Base-by-base conservation (phyloP, 2,113 vertebrate species). In the Microcebus griseorufus region DNA sequence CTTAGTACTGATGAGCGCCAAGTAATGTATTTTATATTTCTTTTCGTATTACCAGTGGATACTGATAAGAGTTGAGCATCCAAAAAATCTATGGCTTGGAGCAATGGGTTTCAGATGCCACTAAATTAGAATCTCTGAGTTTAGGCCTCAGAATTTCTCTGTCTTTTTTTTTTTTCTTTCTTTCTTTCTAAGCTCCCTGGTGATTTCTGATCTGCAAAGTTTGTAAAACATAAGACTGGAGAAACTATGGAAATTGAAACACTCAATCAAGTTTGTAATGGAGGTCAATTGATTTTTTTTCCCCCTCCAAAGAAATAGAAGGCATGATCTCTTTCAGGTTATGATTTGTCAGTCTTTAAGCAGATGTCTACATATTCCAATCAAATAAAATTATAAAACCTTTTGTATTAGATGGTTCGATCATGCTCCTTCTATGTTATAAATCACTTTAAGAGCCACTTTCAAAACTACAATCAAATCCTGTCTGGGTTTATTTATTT, bases 381-480 rank as follows among this genome's bases (percentile, higher is more conserved):
- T 62, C 51, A 48, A 78, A 73, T 92, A 83, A 55, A 96, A 91
- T 87, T 91, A 76, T 34, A 88, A 39, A 83, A 58, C 85, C 72
- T 32, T 78, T 97, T 98, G 76, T 67, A 80, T 48, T 96, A 45
- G 29, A 75, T 48, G 75, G 14, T 93, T 83, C 32, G n/a, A 78
- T 87, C 75, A 25, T 32, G 37, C 72, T 84, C 96, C 60, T 97
- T 96, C 3, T 53, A 1, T 96, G 96, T 94, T 88, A 58, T 75
- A 60, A 92, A 39, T 95, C 69, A 48, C 90, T 93, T 55, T 80
- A 90, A 65, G 72, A 90, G 25, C n/a, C n/a, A 45, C 60, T 81
- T 93, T 92, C 87, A 81, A 96, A 95, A 65, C 62, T 53, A 70
- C 16, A 87, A 32, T 70, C 79, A 64, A 85, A 78, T 92, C 10